phyloP scores from a whole-genome alignment of 2,797 vertebrate species.

The Thamnophis elegans region DNA sequence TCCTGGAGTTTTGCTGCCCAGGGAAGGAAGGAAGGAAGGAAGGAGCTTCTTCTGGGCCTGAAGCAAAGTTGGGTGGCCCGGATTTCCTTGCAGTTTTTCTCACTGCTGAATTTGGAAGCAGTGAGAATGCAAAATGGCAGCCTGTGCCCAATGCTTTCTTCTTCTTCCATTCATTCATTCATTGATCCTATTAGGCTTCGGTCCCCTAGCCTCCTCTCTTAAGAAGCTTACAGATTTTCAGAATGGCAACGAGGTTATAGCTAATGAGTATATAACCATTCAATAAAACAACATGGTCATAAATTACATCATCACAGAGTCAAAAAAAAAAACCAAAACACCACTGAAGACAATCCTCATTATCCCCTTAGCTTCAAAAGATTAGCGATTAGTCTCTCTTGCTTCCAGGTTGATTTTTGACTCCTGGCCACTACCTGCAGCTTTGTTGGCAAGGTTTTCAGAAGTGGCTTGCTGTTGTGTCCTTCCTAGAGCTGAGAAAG shows the following conservation, averaged over 20 bases:
- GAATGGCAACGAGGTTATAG: not conserved
- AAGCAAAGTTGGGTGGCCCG: not conserved
- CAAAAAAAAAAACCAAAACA: not conserved
- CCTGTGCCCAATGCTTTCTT: not conserved
- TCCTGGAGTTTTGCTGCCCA: not conserved
- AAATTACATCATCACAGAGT: not conserved
- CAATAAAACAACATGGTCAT: not conserved
- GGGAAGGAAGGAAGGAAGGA: not conserved
- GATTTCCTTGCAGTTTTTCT: not conserved
- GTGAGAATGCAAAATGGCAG: not conserved
- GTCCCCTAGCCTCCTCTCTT: rapidly evolving
- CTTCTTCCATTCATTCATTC: not conserved
- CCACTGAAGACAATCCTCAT: not conserved
- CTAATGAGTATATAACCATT: not conserved
- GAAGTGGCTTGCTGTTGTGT: not conserved
- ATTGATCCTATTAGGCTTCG: not conserved
- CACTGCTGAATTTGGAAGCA: not conserved
- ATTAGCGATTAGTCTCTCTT: not conserved
- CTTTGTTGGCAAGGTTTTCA: not conserved
- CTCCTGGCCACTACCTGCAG: not conserved
- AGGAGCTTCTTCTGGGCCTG: not conserved
- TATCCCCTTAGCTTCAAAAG: not conserved
- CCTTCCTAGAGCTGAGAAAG: not conserved
- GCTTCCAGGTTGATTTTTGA: not conserved
- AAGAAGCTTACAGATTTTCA: not conserved